Percentiles rank a stretch among this genome's conserved stretches.
Conservation (phyloP, 2,113 vertebrate genomes). For the Ictalurus punctatus region DNA sequence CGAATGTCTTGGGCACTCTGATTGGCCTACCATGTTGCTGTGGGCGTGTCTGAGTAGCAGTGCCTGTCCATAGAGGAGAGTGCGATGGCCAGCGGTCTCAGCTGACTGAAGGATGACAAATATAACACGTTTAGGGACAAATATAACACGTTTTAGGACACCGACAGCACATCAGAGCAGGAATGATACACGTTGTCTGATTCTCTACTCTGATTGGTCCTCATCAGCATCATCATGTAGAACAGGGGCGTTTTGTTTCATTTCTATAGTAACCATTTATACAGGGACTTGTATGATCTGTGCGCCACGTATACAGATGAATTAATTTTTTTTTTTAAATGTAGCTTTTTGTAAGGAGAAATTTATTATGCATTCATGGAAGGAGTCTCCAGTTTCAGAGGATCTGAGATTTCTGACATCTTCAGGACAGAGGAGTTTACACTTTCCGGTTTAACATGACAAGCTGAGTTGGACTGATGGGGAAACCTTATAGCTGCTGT, state of each 20-base stretch:
- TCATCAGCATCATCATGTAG: background rate
- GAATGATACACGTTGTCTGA: too few species aligned
- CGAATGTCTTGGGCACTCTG: background rate
- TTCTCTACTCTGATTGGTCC: background rate
- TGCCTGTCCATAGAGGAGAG: slow-evolving; percentile 90
- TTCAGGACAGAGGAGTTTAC: background rate
- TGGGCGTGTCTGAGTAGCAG: slow-evolving; percentile 89
- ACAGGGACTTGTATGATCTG: background rate
- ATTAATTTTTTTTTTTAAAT: background rate
- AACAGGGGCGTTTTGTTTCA: background rate
- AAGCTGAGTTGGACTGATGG: too few species aligned
- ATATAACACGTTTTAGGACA: too few species aligned
- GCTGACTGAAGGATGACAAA: slow-evolving; percentile 70
- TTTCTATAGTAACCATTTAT: background rate
- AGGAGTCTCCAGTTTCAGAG: background rate
- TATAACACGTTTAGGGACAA: too few species aligned
- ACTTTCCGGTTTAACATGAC: too few species aligned
- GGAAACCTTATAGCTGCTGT: too few species aligned
- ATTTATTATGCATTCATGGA: background rate
- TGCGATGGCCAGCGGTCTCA: slow-evolving; percentile 83
- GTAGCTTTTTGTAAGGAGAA: background rate
- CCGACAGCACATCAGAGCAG: too few species aligned
- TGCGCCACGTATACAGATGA: background rate
- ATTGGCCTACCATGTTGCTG: slow-evolving; percentile 84
- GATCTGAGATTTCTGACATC: background rate